Evolutionary conservation across 2,888 invertebrate species (phyloP), one percentile per base, ranked within the genome.

Genomic region (Calameuta idolon): DNA sequence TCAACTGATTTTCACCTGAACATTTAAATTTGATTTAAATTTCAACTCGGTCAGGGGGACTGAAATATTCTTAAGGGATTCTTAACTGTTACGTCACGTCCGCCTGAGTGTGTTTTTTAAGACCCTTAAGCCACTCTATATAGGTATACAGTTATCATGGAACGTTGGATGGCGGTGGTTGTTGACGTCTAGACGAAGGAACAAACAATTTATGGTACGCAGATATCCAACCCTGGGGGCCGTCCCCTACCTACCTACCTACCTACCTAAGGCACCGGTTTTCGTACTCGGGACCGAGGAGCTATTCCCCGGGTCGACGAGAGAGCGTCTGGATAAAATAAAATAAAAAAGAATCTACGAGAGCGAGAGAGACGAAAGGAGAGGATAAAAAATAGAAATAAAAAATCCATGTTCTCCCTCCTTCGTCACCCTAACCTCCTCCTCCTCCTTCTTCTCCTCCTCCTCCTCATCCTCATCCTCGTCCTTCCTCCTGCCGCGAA

Each of bases 151-250:
- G 55, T 55, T 5, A 23, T 23, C 55, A 5, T 5, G 23, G 9
- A 55, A 55, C 55, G 23, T 55, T 23, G 55, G 55, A 55, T 9
- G 55, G 23, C 55, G 55, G 23, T 55, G 55, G 55, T 55, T 55
- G 55, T 71, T 71, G 71, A 71, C 71, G 71, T 71, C 34, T 71
- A 71, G 34, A 71, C 71, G 71, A 71, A 71, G 71, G 34, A 34
- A 71, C 71, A 71, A 71, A 71, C 71, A 71, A 71, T 71, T 71
- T 71, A 71, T 71, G 71, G 71, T 34, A 34, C 33, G 71, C 33
- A 71, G 34, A 71, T 55, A 55, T 55, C 55, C 55, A 55, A 55
- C 55, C 55, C 55, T 55, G 55, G 55, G 23, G 55, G 55, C 9
- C 55, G 9, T 15, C 55, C 55, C 55, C 55, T 55, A 23, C 55